Percentiles rank a stretch among this genome's conserved stretches.
phyloP scores from a whole-genome alignment of 2,888 invertebrate species.

The Torymus auratus region DNA sequence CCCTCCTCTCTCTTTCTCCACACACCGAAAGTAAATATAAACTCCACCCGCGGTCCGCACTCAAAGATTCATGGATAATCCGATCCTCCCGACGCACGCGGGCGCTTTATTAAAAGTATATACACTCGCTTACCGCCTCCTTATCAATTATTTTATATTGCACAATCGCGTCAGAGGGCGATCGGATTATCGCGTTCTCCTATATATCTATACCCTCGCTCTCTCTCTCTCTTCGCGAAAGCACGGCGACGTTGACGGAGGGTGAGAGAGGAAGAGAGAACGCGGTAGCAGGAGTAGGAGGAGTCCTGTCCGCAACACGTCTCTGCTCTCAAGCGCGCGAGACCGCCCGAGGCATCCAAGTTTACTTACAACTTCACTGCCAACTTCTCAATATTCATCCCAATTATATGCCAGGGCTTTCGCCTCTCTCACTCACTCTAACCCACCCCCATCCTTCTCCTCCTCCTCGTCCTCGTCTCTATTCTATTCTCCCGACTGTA shows the following conservation, averaged over 20 bases:
- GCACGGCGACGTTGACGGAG: background rate
- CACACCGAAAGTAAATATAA: too few species aligned
- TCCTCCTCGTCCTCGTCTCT: background rate
- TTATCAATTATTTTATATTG: background rate
- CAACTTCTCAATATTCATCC: slow-evolving; percentile 77
- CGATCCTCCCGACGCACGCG: too few species aligned
- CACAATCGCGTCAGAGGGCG: slow-evolving; percentile 20
- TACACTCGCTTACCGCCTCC: too few species aligned
- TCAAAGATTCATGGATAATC: too few species aligned
- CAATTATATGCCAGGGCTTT: slow-evolving; percentile 70
- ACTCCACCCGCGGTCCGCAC: too few species aligned
- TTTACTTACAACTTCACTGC: slow-evolving; percentile 77
- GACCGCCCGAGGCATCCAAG: slow-evolving; percentile 75
- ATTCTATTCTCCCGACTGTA: background rate
- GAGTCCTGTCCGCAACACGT: slow-evolving; percentile 76
- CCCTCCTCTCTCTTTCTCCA: too few species aligned
- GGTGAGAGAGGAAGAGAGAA: background rate
- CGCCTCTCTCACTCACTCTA: background rate
- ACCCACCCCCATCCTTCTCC: background rate
- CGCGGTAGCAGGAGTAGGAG: slow-evolving; percentile 56
- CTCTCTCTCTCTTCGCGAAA: too few species aligned
- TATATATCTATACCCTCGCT: too few species aligned
- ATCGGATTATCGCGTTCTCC: slow-evolving; percentile 31
- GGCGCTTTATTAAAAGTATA: too few species aligned
- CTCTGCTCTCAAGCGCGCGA: slow-evolving; percentile 75